These are phyloP conservation scores for Anas platyrhynchos DNA, from an alignment of 2,113 vertebrate genomes.

Conservation along the genomic window DNA sequence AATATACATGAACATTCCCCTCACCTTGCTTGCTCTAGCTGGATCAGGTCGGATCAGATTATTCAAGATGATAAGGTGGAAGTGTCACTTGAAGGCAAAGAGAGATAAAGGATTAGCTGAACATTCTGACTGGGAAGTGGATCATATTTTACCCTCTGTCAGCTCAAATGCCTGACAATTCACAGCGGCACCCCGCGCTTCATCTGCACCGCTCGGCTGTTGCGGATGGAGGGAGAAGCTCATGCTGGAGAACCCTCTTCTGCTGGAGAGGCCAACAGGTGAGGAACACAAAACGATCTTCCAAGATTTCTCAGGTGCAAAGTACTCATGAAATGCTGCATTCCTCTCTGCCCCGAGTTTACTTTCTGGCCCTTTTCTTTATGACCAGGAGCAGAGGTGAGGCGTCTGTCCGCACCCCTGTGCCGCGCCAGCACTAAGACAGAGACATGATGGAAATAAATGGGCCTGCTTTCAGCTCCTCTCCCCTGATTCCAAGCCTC, in stretches of 20 bases:
- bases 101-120: not conserved
- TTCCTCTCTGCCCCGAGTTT: not conserved
- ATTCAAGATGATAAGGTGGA: not conserved
- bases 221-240: not conserved
- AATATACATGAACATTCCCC: not conserved
- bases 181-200: not conserved
- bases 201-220: not conserved
- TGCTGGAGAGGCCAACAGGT: not conserved
- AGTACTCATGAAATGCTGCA: not conserved
- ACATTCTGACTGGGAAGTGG: not conserved
- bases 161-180: not conserved
- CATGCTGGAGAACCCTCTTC: not conserved
- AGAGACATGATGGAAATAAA: rapidly evolving
- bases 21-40: not conserved
- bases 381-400: too few species aligned
- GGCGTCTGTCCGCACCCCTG: not conserved
- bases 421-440: not conserved
- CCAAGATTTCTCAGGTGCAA: not conserved
- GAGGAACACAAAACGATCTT: not conserved
- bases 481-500: not conserved
- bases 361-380: not conserved
- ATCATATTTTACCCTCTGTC: not conserved
- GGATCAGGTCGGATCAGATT: not conserved
- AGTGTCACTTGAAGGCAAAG: not conserved
- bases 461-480: not conserved